Base-by-base conservation (phyloP, 1,140 invertebrate genomes). In the Parasteatoda tepidariorum region DNA sequence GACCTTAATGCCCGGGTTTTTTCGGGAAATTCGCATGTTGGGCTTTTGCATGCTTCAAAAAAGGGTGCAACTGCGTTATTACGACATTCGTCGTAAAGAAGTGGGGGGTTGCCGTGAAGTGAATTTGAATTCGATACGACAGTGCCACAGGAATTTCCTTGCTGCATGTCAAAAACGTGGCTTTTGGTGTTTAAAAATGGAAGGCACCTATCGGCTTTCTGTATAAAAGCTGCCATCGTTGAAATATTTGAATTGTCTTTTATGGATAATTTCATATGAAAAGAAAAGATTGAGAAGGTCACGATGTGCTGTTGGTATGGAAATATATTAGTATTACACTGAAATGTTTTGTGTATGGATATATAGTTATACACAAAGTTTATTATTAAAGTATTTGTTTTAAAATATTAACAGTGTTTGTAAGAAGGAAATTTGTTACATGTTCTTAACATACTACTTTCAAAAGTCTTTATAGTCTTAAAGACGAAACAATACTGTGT, bases 41-140 rank as follows among this genome's bases (percentile, higher is more conserved):
- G 34, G 59, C 61, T 76, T 76, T 61, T 31, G 55, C 61, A 57
- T 13, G 61, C 15, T 9, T 33, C 61, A n/a, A n/a, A n/a, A n/a
- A n/a, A n/a, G n/a, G n/a, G 61, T 64, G 61, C 61, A 76, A 76
- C 62, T 66, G 30, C 38, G 38, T 76, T 76, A 76, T 76, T 74
- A 74, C 26, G 71, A 31, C 30, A 22, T 38, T 66, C 61, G 54
- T 34, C n/a, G n/a, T n/a, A n/a, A n/a, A n/a, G n/a, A n/a, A n/a
- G 30, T n/a, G 30, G 30, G 30, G 24, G 13, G 55, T 54, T n/a
- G 9, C 38, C 18, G 9, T 13, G 38, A 4, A 48, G 38, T 61
- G 71, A 74, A 61, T 74, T 74, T 64, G 74, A 76, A 76, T 76
- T 76, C 54, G 74, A 76, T 76, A 76, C 74, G 74, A 76, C 74